Evolutionary conservation across 2,797 vertebrate species (phyloP).

Genomic region (Phoxinus dragarum): DNA sequence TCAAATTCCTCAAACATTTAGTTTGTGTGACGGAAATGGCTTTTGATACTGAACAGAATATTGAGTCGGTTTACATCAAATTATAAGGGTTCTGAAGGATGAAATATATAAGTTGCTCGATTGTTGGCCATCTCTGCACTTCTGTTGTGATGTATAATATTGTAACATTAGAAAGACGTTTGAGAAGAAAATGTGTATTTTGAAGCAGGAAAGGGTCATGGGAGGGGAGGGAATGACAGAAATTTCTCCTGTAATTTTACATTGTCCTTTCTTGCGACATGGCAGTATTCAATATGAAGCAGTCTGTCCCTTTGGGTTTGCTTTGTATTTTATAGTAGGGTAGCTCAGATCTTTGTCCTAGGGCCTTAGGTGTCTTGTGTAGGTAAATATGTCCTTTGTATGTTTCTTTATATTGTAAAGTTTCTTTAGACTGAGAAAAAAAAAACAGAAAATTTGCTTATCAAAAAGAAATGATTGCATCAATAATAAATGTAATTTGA

Average conservation of each 20-base stretch:
- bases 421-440: constrained; percentile 84
- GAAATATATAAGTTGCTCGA: constrained; percentile 79
- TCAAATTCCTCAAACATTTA: constrained; percentile 22
- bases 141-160: constrained; percentile 89
- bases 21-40: constrained; percentile 23
- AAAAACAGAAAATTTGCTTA: constrained; percentile 82
- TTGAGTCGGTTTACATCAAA: background rate
- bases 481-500: constrained; percentile 94
- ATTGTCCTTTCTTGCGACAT: constrained; percentile 82
- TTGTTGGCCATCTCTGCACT: constrained; percentile 85
- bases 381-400: constrained; percentile 87
- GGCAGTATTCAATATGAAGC: constrained; percentile 88
- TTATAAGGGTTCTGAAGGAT: constrained; percentile 68
- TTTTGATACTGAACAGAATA: constrained; percentile 25
- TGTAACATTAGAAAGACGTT: constrained; percentile 85
- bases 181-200: constrained; percentile 71
- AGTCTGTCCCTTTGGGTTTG: constrained; percentile 83
- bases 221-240: constrained; percentile 64
- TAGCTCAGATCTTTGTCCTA: constrained; percentile 85
- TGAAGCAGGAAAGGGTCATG: constrained; percentile 62
- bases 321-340: constrained; percentile 87
- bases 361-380: constrained; percentile 87
- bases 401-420: constrained; percentile 86
- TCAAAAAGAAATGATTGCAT: constrained; percentile 82
- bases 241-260: constrained; percentile 76